Evolutionary conservation across 2,113 vertebrate genomes (phyloP), one percentile per base, ranked within the genome.

Genomic region (Barnardius zonarius): DNA sequence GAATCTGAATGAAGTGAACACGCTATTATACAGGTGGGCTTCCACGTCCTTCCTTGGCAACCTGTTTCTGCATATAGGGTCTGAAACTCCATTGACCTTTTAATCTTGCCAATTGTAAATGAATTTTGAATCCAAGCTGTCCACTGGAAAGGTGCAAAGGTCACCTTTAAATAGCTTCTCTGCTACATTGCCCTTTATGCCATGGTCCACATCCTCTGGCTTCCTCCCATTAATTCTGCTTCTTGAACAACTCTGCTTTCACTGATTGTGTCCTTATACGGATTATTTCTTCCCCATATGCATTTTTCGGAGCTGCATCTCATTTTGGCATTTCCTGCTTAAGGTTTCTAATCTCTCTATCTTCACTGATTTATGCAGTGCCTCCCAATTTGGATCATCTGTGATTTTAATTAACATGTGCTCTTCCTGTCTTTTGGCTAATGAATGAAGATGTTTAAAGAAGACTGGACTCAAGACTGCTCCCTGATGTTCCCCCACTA

Each of bases 401-500:
- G 74, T 90, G 87, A 92, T 95, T 95, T 95, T 95, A 97, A 97
- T 95, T 95, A 96, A 94, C 84, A 70, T 67, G 46, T 70, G 91
- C 72, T 67, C 82, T 90, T 89, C 69, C 66, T 82, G 52, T 95
- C 93, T 95, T 90, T 59, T 67, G 63, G 90, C 75, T 96, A 95
- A 97, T 95, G 87, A 97, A 96, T 87, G 62, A 95, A 96, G 93
- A 87, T 94, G 67, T 92, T 89, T 95, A 87, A 95, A 95, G 91
- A 93, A 39, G 49, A 66, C 91, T 63, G 93, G 95, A 93, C 93
- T 88, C 67, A 73, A 52, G 82, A 93, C 75, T 90, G 78, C 59
- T 94, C 75, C 46, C 59, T 95, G 84, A 95, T 86, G 75, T 91
- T 96, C 41, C 49, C 24, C 48, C 28, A 77, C 81, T 86, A 85